phyloP scores from a whole-genome alignment of 2,797 vertebrate genomes.

The Eupleurogrammus muticus region DNA sequence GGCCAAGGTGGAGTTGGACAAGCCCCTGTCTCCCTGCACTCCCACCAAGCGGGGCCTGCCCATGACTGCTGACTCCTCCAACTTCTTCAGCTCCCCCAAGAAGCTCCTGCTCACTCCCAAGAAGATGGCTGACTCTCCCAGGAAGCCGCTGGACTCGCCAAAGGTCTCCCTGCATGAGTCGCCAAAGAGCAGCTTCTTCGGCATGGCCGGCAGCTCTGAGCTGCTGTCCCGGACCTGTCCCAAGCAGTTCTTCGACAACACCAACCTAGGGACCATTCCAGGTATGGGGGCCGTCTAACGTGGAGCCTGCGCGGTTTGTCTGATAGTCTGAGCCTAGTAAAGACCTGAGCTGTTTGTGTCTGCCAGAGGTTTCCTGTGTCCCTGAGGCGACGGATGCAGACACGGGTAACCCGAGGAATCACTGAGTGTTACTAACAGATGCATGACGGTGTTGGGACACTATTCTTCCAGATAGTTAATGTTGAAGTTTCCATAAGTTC shows the following conservation, averaged over 20 bases:
- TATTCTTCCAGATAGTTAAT: neutral
- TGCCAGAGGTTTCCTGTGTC: constrained; percentile 50
- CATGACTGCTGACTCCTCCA: constrained; percentile 14
- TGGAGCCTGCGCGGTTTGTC: neutral
- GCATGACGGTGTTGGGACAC: constrained; percentile 10
- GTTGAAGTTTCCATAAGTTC: too few species aligned
- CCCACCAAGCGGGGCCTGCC: constrained; percentile 46
- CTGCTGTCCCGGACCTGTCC: constrained; percentile 57
- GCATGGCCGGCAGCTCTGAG: constrained; percentile 30
- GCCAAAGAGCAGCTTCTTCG: constrained; percentile 79
- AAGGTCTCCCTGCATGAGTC: constrained; percentile 55
- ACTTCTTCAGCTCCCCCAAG: constrained; percentile 49
- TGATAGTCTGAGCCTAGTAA: neutral
- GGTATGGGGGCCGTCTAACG: constrained; percentile 51
- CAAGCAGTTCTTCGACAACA: constrained; percentile 85
- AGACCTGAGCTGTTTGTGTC: constrained; percentile 45
- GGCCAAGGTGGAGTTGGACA: constrained; percentile 21
- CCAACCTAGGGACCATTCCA: constrained; percentile 72
- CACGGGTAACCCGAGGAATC: constrained; percentile 54
- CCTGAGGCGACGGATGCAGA: constrained; percentile 25
- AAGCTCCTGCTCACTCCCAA: constrained; percentile 35
- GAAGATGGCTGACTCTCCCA: constrained; percentile 33
- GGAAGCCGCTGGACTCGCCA: constrained; percentile 36
- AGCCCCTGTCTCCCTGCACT: constrained; percentile 42
- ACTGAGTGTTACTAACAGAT: constrained; percentile 30